Percentiles rank a stretch among this genome's conserved stretches.
Evolutionary conservation across 2,797 vertebrate genomes (phyloP).

Genomic region (Phoxinus dragarum): DNA sequence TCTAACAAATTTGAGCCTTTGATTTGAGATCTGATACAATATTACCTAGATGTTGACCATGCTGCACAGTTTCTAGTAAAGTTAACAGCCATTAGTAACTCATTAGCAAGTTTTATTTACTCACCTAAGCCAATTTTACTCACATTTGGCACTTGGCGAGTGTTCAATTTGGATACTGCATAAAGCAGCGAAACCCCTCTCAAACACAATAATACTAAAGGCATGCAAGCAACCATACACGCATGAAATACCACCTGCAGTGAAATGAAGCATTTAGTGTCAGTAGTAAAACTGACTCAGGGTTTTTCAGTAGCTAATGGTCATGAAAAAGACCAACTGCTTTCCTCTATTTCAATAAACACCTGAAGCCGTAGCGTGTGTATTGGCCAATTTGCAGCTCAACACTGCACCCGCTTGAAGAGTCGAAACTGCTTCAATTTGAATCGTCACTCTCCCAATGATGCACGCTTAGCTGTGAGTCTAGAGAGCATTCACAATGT

Average conservation of each 20-base stretch:
- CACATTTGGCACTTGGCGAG: conserved; percentile 8
- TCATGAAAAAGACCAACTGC: conserved; percentile 42
- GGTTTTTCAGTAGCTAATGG: conserved; percentile 33
- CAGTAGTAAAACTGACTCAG: conserved; percentile 29
- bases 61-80: conserved; percentile 15
- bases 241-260: conserved; percentile 23
- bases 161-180: conserved; percentile 10
- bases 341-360: conserved; percentile 35
- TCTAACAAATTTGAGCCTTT: not conserved
- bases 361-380: conserved; percentile 13
- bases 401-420: conserved; percentile 19
- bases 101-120: conserved; percentile 31
- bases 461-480: not conserved
- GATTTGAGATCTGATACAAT: conserved; percentile 2
- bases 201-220: not conserved
- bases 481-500: not conserved
- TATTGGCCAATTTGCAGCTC: conserved; percentile 36
- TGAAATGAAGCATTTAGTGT: conserved; percentile 37
- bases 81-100: conserved; percentile 2
- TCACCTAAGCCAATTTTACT: conserved; percentile 17
- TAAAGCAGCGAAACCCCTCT: not conserved
- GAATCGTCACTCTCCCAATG: conserved; percentile 7
- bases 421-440: conserved; percentile 20
- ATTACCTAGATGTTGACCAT: not conserved
- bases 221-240: conserved; percentile 19